A percentile compares a stretch with the other conserved stretches of the same genome.
Conservation (phyloP, 2,797 vertebrate species). For the Rhinichthys osculus region DNA sequence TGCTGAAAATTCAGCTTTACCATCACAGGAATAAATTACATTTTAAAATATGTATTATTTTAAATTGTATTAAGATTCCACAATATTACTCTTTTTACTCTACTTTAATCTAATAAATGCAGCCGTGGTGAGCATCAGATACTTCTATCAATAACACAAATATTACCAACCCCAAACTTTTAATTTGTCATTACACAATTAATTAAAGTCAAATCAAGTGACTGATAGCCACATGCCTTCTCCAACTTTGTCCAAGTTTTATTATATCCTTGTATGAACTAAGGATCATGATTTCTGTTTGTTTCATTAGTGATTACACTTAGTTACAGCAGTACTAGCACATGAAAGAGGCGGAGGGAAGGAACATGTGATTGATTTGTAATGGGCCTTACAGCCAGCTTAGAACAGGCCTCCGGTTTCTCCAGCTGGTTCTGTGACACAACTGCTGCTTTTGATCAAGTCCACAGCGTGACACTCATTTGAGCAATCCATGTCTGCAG, state of each 20-base stretch:
- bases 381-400: constrained; percentile 32
- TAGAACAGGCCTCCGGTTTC: constrained; percentile 41
- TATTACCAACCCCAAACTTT: background rate
- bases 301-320: background rate
- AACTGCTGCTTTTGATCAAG: constrained; percentile 52
- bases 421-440: constrained; percentile 48
- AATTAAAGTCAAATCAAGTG: background rate
- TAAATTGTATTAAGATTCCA: no score
- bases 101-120: background rate
- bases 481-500: constrained; percentile 32
- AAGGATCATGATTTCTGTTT: background rate
- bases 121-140: no score
- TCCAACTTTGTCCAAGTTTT: background rate
- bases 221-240: background rate
- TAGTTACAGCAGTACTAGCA: background rate
- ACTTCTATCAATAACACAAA: background rate
- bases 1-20: no score
- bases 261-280: background rate
- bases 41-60: no score
- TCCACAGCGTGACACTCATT: constrained; percentile 49
- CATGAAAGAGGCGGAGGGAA: constrained; percentile 6
- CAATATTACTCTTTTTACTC: no score
- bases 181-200: background rate
- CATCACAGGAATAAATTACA: no score
- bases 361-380: constrained; percentile 45